Base-by-base conservation (phyloP, 2,797 vertebrate species). In the Astyanax mexicanus region DNA sequence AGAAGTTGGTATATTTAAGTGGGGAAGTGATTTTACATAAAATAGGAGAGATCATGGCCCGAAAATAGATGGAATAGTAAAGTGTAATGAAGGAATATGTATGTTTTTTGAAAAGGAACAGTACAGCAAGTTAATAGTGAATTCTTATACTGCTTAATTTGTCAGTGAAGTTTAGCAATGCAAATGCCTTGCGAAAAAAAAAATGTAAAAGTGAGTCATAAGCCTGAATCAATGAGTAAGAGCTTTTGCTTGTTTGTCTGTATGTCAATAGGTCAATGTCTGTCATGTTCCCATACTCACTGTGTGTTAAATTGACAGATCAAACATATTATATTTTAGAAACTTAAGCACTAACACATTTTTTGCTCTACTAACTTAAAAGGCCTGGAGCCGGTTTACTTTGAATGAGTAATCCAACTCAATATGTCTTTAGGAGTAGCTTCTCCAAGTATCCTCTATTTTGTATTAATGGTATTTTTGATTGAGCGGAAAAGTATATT, bases 301-400 rank as follows among this genome's bases (percentile, higher is more conserved):
- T 21, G 25, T 54, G 52, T 74, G 42, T 45, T 40, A 72, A 71
- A 40, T 69, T 72, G 52, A 51, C 44, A 69, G 21, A 10, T 29
- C 47, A 9, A 47, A 15, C 32, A 42, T 69, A 75, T 76, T 57
- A 76, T 73, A 15, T 51, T 51, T 47, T 72, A 79, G 81, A 76
- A 45, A 75, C 52, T 88, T 89, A 87, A 85, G 86, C 87, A 85
- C 73, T 83, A 51, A 75, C 79, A 86, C 17, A 47, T 64, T 13
- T 74, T 51, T 49, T 38, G 45, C 38, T 55, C 6, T 57, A 75
- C 38, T 87, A 71, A 83, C 80, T 12, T 60, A 67, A 67, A 75
- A 80, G 92, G 91, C 91, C 92, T 88, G 93, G 90, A 81, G 91
- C 90, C 91, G 75, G 35, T 77, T 47, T 84, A 64, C 74, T 77